A percentile compares a stretch with the other conserved stretches of the same genome.
Conservation (phyloP, 2,888 invertebrate species). For the Caenorhabditis drosophilae region DNA sequence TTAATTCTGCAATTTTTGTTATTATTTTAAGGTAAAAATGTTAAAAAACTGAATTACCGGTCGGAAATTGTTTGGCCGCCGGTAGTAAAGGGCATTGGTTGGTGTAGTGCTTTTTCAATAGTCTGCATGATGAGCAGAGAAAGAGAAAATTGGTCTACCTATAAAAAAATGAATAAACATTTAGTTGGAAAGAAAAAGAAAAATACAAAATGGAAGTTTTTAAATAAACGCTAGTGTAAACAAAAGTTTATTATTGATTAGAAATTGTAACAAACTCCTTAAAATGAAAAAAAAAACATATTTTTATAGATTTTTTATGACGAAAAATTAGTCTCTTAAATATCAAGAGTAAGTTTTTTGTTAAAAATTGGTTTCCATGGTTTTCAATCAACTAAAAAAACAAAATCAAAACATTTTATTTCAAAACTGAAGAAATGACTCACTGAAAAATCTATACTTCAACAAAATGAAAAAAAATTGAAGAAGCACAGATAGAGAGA, state of each 20-base stretch:
- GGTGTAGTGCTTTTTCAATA: slow-evolving; percentile 65
- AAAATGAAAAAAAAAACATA: too few relatives aligned
- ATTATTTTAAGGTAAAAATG: neutral
- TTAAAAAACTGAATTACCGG: slow-evolving; percentile 30
- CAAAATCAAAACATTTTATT: too few relatives aligned
- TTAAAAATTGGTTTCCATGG: too few relatives aligned
- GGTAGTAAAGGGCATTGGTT: slow-evolving; percentile 69
- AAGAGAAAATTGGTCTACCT: slow-evolving; percentile 12
- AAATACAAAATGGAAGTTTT: neutral
- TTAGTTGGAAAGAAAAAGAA: slow-evolving; percentile 7
- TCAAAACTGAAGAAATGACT: too few relatives aligned
- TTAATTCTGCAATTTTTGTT: slow-evolving; percentile 74
- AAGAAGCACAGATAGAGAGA: neutral
- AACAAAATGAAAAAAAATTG: neutral
- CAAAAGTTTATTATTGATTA: too few relatives aligned
- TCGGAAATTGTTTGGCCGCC: slow-evolving; percentile 69
- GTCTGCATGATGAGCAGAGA: slow-evolving; percentile 59
- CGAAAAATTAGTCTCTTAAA: too few relatives aligned
- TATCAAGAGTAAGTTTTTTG: too few relatives aligned
- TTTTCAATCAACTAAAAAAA: too few relatives aligned
- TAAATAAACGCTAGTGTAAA: too few relatives aligned
- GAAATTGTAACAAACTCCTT: too few relatives aligned
- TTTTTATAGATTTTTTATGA: too few relatives aligned
- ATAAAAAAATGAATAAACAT: too few relatives aligned
- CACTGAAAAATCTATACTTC: neutral